Evolutionary conservation across 2,888 invertebrate species (phyloP), one percentile per base, ranked within the genome.

Genomic region (Xiphydria camelus): DNA sequence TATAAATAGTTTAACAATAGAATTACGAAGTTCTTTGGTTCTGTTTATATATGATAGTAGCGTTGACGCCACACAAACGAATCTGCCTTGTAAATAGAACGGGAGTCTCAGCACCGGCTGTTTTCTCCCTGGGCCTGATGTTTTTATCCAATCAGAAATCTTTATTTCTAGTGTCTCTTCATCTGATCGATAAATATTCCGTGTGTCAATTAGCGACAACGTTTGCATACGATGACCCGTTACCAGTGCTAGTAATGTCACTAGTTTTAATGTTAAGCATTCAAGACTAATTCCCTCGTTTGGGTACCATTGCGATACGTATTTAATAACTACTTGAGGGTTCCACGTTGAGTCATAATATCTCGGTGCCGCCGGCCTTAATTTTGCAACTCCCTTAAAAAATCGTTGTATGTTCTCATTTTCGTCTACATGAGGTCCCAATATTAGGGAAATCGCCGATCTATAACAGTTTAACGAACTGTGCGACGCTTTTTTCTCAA

Each of bases 391-490:
- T n/a, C 55, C 62, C 39, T 49, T 61, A 20, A 61, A 37, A 40
- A 54, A 59, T 18, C 57, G 25, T 41, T 45, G 54, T 15, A 59
- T 35, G 14, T 33, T 18, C 9, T 43, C 21, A 15, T 56, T 34
- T 9, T 52, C 23, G 10, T 47, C 53, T 5, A 56, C 17, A 6
- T 47, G 26, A 2, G 18, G 38, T 7, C 42, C 34, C 17, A 58
- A 14, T 5, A 57, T 53, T 15, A 62, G 42, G 1, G 56, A 25
- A 4, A 62, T 29, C 4, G 61, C 59, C 22, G 60, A 51, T 15
- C 59, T 42, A 42, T 54, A 49, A 9, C 51, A 49, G 40, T 58
- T 58, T 15, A 62, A 47, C 1, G 59, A 47, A 19, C 56, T 54
- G 45, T 50, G 57, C 21, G 34, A 31, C 7, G 26, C 37, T 33